Conservation (phyloP, 2,888 invertebrate genomes). For the Theristus sp. region DNA sequence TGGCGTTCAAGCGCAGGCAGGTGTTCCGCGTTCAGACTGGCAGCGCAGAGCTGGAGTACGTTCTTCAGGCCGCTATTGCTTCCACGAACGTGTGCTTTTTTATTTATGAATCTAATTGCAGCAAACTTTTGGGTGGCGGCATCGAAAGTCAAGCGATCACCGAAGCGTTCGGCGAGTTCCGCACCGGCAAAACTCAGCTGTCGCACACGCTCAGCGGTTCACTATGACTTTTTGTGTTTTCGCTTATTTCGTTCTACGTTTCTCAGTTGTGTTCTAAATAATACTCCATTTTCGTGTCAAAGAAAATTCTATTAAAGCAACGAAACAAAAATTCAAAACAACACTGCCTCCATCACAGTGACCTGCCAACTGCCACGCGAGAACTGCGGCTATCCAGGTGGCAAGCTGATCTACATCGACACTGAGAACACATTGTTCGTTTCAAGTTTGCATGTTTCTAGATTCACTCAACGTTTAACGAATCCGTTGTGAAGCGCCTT, state of each 20-base stretch:
- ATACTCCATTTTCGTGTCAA: no score
- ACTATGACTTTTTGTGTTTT: no score
- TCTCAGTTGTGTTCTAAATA: no score
- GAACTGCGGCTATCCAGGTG: conserved; percentile 47
- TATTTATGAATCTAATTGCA: no score
- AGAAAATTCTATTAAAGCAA: background rate
- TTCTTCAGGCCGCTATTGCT: no score
- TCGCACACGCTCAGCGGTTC: conserved; percentile 53
- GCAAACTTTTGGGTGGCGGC: conserved; percentile 55
- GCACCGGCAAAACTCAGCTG: conserved; percentile 61
- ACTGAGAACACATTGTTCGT: conserved; percentile 62
- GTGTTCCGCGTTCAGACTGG: conserved; percentile 48
- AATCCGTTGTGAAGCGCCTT: no score
- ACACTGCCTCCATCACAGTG: conserved; percentile 32
- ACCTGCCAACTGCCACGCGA: conserved; percentile 53
- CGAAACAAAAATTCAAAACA: background rate
- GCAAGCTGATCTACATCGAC: conserved; percentile 61
- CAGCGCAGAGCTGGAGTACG: conserved; percentile 44
- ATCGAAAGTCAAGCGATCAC: conserved; percentile 66
- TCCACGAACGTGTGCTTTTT: background rate
- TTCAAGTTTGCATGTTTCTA: background rate
- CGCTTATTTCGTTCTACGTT: no score
- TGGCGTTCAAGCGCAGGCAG: conserved; percentile 49
- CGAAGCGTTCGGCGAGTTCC: conserved; percentile 60
- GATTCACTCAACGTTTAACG: no score